A percentile compares a stretch with the other conserved stretches of the same genome.
These are phyloP conservation scores for Drosophila phalerata DNA, from an alignment of 2,888 invertebrate genomes.

Conservation along the genomic window DNA sequence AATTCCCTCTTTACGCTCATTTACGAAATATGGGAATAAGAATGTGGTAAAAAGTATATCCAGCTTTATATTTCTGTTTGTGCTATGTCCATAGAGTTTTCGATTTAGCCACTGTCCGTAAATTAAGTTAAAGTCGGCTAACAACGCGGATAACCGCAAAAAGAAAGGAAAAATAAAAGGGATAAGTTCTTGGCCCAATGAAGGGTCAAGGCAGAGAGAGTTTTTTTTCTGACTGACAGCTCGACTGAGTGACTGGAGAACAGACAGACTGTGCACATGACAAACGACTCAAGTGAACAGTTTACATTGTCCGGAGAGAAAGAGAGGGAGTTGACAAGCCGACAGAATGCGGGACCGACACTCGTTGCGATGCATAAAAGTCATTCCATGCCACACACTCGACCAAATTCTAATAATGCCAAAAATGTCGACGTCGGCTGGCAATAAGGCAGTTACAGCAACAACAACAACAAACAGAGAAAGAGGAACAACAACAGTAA, in stretches of 20 bases:
- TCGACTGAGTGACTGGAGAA: conserved; percentile 14
- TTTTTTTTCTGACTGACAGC: conserved; percentile 16
- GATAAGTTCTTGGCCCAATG: conserved; percentile 7
- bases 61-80: neutral
- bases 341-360: conserved; percentile 31
- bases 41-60: neutral
- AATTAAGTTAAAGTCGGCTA: conserved; percentile 54
- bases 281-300: conserved; percentile 31
- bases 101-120: conserved; percentile 17
- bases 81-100: neutral
- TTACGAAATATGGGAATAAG: neutral
- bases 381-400: conserved; percentile 31
- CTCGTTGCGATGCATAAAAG: conserved; percentile 46
- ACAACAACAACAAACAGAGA: conserved; percentile 7
- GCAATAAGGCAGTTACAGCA: conserved; percentile 24
- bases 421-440: conserved; percentile 59
- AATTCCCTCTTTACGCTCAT: neutral
- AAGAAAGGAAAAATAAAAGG: conserved; percentile 8
- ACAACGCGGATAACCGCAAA: conserved; percentile 33
- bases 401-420: conserved; percentile 62
- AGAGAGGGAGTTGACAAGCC: conserved; percentile 41
- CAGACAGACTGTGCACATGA: conserved; percentile 29
- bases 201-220: conserved; percentile 4
- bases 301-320: conserved; percentile 21
- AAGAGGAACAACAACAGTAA: conserved; percentile 10